Conservation (phyloP, 53 echinoderm and acorn worm genomes). For the Holothuria leucospilota region DNA sequence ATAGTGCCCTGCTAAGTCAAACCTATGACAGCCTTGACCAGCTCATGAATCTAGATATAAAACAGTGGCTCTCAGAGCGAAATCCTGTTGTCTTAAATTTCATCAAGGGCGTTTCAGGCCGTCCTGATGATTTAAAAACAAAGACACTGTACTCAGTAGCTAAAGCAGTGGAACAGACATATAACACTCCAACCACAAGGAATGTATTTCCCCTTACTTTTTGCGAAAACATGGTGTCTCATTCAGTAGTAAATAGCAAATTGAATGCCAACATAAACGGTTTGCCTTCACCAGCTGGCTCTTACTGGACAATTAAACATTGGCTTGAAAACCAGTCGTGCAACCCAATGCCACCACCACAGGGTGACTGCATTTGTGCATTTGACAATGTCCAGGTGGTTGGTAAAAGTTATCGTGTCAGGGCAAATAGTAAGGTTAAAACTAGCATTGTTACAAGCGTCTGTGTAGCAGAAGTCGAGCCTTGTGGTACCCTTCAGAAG, state of each 20-base stretch:
- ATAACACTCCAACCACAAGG: background rate
- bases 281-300: conserved; percentile 10
- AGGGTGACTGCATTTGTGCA: background rate
- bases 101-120: background rate
- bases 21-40: background rate
- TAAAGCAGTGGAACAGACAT: conserved; percentile 16
- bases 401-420: conserved; percentile 29
- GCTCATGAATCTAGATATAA: background rate
- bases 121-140: conserved; percentile 2
- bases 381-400: conserved; percentile 49
- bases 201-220: background rate
- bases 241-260: conserved; percentile 19
- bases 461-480: conserved; percentile 19
- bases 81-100: background rate
- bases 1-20: background rate
- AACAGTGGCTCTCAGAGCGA: background rate
- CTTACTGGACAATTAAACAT: conserved; percentile 5
- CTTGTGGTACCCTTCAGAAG: background rate
- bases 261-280: background rate
- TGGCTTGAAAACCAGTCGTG: conserved; percentile 1
- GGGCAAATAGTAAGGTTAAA: background rate
- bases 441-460: conserved; percentile 32
- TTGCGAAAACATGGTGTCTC: background rate
- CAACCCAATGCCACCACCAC: conserved; percentile 2
- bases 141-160: background rate